These are phyloP conservation scores for Spodoptera frugiperda DNA, from an alignment of 1,140 invertebrate genomes.

Conservation along the genomic window DNA sequence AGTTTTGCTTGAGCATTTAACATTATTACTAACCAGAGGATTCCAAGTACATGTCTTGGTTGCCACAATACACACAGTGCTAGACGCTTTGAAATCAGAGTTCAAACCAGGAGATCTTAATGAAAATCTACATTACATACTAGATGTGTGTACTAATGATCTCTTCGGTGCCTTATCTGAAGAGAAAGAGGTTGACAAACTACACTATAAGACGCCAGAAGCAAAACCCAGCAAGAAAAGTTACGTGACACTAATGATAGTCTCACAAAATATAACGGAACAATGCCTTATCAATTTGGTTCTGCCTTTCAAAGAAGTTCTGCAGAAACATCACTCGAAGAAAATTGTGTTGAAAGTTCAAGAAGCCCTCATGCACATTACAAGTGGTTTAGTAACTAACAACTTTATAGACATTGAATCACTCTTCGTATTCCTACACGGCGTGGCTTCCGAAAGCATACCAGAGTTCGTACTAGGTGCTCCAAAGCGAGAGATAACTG, in stretches of 20 bases:
- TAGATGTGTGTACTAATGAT: conserved; percentile 95
- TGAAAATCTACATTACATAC: conserved; percentile 90
- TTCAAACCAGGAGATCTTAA: conserved; percentile 92
- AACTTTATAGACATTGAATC: conserved; percentile 90
- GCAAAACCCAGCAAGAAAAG: conserved; percentile 94
- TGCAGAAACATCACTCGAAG: conserved; percentile 92
- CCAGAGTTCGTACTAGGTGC: conserved; percentile 88
- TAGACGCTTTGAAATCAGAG: conserved; percentile 89
- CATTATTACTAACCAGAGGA: conserved; percentile 93
- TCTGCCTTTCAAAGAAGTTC: conserved; percentile 93
- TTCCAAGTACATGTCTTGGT: conserved; percentile 97
- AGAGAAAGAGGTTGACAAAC: conserved; percentile 96
- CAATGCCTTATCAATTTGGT: conserved; percentile 92
- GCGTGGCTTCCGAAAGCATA: conserved; percentile 92
- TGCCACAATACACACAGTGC: conserved; percentile 94
- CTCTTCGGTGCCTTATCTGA: conserved; percentile 95
- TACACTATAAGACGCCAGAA: conserved; percentile 92
- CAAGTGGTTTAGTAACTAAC: conserved; percentile 93
- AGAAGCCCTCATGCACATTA: conserved; percentile 92
- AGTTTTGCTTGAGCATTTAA: conserved; percentile 93
- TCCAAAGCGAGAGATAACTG: conserved; percentile 84
- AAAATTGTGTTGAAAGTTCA: conserved; percentile 93
- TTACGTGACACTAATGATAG: conserved; percentile 93
- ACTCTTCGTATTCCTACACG: conserved; percentile 93
- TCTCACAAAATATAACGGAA: conserved; percentile 93